phyloP scores from a whole-genome alignment of 2,888 invertebrate species.

The Heteromurus nitidus region DNA sequence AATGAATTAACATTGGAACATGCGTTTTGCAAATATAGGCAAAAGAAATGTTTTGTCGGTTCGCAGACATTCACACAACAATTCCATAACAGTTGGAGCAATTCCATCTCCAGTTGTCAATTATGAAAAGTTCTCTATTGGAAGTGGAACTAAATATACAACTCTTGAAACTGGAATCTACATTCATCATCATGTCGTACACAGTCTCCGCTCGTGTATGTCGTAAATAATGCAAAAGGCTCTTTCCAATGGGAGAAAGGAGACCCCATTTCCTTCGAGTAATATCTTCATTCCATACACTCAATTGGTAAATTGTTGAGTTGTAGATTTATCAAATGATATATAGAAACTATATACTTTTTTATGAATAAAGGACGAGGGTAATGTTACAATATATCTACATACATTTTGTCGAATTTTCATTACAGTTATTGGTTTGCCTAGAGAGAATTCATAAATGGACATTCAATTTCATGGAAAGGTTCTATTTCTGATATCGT shows the following conservation, averaged over 20 bases:
- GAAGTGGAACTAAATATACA: too few species aligned
- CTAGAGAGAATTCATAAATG: not conserved
- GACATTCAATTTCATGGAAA: not conserved
- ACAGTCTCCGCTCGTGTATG: not conserved
- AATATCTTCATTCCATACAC: slow-evolving; percentile 1
- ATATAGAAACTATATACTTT: not conserved
- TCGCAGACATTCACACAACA: too few species aligned
- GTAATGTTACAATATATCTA: not conserved
- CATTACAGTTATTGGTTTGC: not conserved
- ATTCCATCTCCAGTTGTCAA: too few species aligned
- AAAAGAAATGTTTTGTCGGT: too few species aligned
- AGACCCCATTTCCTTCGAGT: not conserved
- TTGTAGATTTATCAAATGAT: not conserved
- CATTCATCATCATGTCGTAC: too few species aligned
- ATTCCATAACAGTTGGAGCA: too few species aligned
- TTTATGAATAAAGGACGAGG: too few species aligned
- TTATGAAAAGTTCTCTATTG: too few species aligned
- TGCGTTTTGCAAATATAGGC: too few species aligned
- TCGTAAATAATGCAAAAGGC: slow-evolving; percentile 6
- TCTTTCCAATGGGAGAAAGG: not conserved
- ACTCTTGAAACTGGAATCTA: too few species aligned
- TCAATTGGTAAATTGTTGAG: not conserved
- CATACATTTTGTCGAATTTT: not conserved
- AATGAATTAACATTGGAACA: too few species aligned
- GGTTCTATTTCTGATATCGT: slow-evolving; percentile 7